Conservation (phyloP, 2,113 vertebrate species). For the Taxidea taxus region DNA sequence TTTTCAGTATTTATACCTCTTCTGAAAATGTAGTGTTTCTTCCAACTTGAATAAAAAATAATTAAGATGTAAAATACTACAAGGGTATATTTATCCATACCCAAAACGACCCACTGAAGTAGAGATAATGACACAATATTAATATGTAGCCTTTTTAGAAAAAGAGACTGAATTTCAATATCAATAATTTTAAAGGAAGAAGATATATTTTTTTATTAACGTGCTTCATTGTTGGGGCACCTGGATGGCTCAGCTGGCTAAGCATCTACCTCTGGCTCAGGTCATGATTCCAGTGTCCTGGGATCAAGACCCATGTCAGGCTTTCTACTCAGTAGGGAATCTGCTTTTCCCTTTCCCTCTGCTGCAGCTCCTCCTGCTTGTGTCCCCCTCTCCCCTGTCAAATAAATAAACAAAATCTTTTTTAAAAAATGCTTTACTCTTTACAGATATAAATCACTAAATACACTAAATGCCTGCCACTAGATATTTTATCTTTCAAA, state of each 20-base stretch:
- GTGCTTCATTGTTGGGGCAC: not conserved
- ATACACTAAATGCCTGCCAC: not conserved
- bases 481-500: not conserved
- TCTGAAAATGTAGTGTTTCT: not conserved
- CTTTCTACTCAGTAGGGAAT: no score
- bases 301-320: no score
- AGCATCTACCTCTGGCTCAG: not conserved
- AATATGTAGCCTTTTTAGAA: not conserved
- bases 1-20: not conserved
- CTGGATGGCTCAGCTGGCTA: not conserved
- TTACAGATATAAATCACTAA: not conserved
- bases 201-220: not conserved
- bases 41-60: not conserved
- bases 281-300: not conserved
- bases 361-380: no score
- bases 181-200: not conserved
- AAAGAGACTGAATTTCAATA: not conserved
- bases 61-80: not conserved
- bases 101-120: not conserved
- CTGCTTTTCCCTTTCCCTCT: no score
- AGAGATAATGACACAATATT: not conserved
- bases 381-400: no score
- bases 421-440: not conserved
- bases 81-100: not conserved
- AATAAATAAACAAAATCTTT: no score